Base-by-base conservation (phyloP, 35 echinoderm and acorn worm species). In the Lytechinus pictus region DNA sequence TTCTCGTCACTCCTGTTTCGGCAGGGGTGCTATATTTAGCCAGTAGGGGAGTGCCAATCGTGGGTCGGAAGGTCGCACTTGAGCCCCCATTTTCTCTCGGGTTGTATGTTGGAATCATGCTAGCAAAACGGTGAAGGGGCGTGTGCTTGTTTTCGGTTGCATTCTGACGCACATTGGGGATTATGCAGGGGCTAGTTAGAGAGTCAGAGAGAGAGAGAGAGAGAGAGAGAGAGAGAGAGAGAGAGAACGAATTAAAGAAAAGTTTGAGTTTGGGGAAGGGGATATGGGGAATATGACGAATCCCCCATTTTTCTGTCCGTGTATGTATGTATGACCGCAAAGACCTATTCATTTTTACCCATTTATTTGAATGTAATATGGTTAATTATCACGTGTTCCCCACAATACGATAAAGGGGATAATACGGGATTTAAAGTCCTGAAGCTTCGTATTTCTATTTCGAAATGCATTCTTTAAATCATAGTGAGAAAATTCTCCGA, bases 161-260 rank as follows among this genome's bases (percentile, higher is more conserved):
- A 90, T 44, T 90, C 88, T 90, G 88, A 90, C 88, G 88, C 88
- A 90, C 88, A 54, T 90, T 28, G 88, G 52, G 52, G 88, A 90
- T 90, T 90, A 90, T 28, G 52, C 16, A 44, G 52, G 88, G 88
- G 33, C 12, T 52, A 24, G 16, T 12, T 4, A 90, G 27, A 52
- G 5, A 90, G 88, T 4, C 3, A 90, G 27, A 90, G 5, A 21
- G 27, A 52, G 28, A 90, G 16, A 52, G 28, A 21, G 27, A 90
- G 52, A 90, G 10, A 51, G 52, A n/a, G 28, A 21, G 27, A 90
- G 52, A 90, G 10, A 51, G 52, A n/a, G 14, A 79, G 66, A n/a
- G 66, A 3, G 61, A 71, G 61, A 71, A 24, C 16, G 61, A 21
- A 21, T 1, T 44, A 44, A 44, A 44, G 33, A 44, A 71, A 13